Evolutionary conservation across 2,888 invertebrate genomes (phyloP).

Genomic region (Leucophora obtusa): DNA sequence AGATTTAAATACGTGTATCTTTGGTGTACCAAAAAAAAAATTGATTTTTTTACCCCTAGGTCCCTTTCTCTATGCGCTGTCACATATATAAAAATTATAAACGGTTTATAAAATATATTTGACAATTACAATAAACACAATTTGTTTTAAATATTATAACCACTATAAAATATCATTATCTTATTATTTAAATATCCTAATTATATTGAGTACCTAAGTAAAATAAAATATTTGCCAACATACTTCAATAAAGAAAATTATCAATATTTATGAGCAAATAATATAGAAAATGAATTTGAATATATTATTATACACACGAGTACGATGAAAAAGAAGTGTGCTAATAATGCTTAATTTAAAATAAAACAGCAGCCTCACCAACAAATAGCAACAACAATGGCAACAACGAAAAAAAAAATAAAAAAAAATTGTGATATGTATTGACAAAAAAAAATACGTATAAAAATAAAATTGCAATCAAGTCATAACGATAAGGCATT

Average conservation of each 20-base stretch:
- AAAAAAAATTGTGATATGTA: conserved; percentile 20
- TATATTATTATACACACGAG: conserved; percentile 22
- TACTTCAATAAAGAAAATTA: conserved; percentile 30
- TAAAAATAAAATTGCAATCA: conserved; percentile 55
- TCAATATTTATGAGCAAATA: conserved; percentile 44
- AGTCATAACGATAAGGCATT: conserved; percentile 56
- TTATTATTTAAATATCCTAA: too few species aligned
- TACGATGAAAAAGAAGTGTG: conserved; percentile 11
- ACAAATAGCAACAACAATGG: not conserved
- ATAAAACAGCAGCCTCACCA: not conserved
- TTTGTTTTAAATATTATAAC: too few species aligned
- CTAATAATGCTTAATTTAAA: conserved; percentile 38
- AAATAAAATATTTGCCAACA: conserved; percentile 42
- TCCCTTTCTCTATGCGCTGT: too few species aligned
- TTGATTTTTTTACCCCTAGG: too few species aligned
- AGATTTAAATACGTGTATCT: too few species aligned
- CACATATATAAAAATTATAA: too few species aligned
- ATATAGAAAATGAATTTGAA: conserved; percentile 37
- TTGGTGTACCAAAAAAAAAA: too few species aligned
- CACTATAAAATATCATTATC: too few species aligned
- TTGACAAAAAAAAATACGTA: conserved; percentile 12
- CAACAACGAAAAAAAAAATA: conserved; percentile 1
- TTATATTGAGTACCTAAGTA: not conserved
- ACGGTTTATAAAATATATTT: too few species aligned
- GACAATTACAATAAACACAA: too few species aligned